phyloP scores from a whole-genome alignment of 2,888 invertebrate genomes.

The Cynaeus angustus region DNA sequence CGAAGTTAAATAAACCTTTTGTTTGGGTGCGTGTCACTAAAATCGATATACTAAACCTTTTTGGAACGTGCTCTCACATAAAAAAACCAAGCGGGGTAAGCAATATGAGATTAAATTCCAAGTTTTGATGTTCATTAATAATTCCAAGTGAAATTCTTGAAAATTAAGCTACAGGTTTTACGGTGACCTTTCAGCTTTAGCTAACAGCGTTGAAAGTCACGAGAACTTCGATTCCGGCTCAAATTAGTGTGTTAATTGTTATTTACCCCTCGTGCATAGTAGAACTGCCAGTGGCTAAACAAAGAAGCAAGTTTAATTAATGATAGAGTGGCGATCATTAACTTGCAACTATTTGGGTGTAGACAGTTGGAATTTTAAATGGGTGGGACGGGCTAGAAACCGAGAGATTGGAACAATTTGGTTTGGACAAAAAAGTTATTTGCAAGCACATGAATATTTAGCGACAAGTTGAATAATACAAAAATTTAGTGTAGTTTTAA shows the following conservation, averaged over 20 bases:
- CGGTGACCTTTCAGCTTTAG: conserved; percentile 14
- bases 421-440: neutral
- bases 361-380: conserved; percentile 4
- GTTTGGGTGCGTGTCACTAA: conserved; percentile 33
- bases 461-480: neutral
- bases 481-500: no score
- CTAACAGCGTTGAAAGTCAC: no score
- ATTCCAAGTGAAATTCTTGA: conserved; percentile 7
- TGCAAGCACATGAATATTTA: neutral
- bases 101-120: conserved; percentile 1
- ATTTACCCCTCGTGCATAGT: conserved; percentile 36
- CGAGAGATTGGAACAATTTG: neutral
- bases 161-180: conserved; percentile 24
- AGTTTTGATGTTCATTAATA: conserved; percentile 5
- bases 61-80: neutral
- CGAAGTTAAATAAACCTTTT: conserved; percentile 35
- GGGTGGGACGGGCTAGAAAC: neutral
- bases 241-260: conserved; percentile 40
- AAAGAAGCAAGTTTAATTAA: conserved; percentile 28
- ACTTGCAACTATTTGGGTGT: conserved; percentile 17
- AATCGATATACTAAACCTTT: conserved; percentile 1
- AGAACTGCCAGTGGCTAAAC: conserved; percentile 24
- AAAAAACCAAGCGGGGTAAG: neutral
- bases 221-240: conserved; percentile 26
- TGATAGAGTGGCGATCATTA: conserved; percentile 29